Percentiles rank a stretch among this genome's conserved stretches.
Conservation (phyloP, 2,888 invertebrate genomes). For the Polyploca ridens region DNA sequence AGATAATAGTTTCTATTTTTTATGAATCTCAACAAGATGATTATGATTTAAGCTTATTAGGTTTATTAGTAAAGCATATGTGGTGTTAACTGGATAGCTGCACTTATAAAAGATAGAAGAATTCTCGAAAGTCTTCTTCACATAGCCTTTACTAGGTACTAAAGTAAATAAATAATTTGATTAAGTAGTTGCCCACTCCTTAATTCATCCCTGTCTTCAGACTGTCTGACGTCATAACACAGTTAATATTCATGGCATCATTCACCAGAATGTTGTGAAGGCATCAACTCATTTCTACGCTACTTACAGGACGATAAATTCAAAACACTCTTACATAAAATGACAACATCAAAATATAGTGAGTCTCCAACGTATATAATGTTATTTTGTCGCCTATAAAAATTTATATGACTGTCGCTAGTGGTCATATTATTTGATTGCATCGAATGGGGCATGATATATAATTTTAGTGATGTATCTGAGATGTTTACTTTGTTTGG, state of each 20-base stretch:
- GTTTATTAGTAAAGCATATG: too few species aligned
- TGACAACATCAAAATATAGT: constrained; percentile 40
- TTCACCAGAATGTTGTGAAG: neutral
- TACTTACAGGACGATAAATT: constrained; percentile 49
- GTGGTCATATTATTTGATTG: constrained; percentile 42
- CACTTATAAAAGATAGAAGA: too few species aligned
- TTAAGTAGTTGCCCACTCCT: neutral
- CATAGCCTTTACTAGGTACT: too few species aligned
- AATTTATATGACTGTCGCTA: constrained; percentile 39
- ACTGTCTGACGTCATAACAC: neutral
- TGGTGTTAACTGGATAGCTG: too few species aligned
- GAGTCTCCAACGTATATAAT: constrained; percentile 26
- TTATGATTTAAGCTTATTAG: too few species aligned
- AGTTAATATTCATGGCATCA: neutral
- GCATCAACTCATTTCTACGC: constrained; percentile 14
- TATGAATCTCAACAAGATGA: too few species aligned
- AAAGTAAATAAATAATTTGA: too few species aligned
- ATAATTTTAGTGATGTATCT: constrained; percentile 2
- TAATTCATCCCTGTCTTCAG: neutral
- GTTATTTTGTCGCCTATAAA: constrained; percentile 48
- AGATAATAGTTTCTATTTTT: too few species aligned
- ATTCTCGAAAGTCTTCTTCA: too few species aligned
- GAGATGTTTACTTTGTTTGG: constrained; percentile 9
- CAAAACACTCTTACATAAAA: constrained; percentile 39
- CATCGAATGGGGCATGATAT: constrained; percentile 25